These are phyloP conservation scores for Tryphoninae sp. DNA, from an alignment of 2,888 invertebrate genomes.

Conservation along the genomic window DNA sequence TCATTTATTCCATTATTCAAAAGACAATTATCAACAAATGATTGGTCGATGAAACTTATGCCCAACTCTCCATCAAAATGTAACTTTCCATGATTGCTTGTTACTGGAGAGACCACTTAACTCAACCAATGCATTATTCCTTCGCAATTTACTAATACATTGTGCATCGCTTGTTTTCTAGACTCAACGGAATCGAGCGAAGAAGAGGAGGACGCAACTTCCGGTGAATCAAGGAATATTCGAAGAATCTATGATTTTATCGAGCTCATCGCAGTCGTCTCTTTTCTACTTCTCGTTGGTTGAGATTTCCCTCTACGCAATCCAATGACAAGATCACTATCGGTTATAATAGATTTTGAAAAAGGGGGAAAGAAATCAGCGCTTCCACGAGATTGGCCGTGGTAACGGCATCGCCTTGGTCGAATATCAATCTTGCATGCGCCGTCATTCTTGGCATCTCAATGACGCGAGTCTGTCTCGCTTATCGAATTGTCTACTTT, in stretches of 20 bases:
- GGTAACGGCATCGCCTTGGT: slow-evolving; percentile 51
- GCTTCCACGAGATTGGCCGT: not conserved
- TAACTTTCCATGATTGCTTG: too few species aligned
- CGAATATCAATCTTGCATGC: slow-evolving; percentile 41
- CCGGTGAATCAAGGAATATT: slow-evolving; percentile 25
- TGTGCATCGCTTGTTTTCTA: slow-evolving; percentile 24
- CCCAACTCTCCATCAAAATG: too few species aligned
- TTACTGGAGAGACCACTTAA: too few species aligned
- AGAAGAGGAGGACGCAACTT: slow-evolving; percentile 38
- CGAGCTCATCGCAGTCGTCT: slow-evolving; percentile 29
- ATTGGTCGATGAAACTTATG: not conserved
- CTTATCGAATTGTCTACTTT: slow-evolving; percentile 24
- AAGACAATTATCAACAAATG: not conserved
- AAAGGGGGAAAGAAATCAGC: too few species aligned
- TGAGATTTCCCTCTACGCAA: not conserved
- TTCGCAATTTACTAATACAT: slow-evolving; percentile 14
- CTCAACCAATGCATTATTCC: not conserved
- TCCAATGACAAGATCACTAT: slow-evolving; percentile 17
- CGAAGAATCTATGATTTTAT: not conserved
- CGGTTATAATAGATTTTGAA: not conserved
- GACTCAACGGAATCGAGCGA: slow-evolving; percentile 36
- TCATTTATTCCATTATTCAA: not conserved
- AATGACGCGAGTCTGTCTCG: slow-evolving; percentile 14
- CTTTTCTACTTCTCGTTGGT: slow-evolving; percentile 30
- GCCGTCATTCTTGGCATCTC: slow-evolving; percentile 22